These are phyloP conservation scores for Nemapogon koenigi DNA, from an alignment of 2,888 invertebrate species.

Conservation along the genomic window DNA sequence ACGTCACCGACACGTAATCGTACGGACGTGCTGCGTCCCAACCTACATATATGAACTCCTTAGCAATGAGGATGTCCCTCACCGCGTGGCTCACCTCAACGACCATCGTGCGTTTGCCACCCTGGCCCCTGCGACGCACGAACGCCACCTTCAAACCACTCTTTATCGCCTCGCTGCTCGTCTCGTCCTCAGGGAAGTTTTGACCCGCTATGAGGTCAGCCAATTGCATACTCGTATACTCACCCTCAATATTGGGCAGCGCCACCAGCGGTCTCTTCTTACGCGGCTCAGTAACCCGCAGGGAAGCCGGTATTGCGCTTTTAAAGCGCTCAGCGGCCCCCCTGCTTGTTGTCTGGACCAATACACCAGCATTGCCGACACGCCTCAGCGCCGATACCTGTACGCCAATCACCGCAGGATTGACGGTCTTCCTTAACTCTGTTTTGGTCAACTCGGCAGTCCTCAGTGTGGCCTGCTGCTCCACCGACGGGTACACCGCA, in stretches of 20 bases:
- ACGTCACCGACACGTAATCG: conserved; percentile 15
- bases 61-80: conserved; percentile 3
- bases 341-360: too few relatives aligned
- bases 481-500: too few relatives aligned
- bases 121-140: not conserved
- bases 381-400: not conserved
- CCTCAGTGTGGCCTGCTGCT: too few relatives aligned
- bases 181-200: not conserved
- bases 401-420: not conserved
- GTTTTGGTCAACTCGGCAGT: too few relatives aligned
- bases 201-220: not conserved
- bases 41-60: too few relatives aligned
- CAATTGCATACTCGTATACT: not conserved
- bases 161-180: too few relatives aligned
- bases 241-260: not conserved
- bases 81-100: conserved; percentile 13
- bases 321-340: not conserved
- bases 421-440: too few relatives aligned
- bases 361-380: conserved; percentile 2
- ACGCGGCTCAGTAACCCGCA: not conserved
- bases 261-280: not conserved
- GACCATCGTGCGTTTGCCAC: conserved; percentile 2
- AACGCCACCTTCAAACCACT: conserved; percentile 1
- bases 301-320: too few relatives aligned
- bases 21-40: conserved; percentile 15